phyloP scores from a whole-genome alignment of 2,113 vertebrate species.

The Aphyosemion australe region DNA sequence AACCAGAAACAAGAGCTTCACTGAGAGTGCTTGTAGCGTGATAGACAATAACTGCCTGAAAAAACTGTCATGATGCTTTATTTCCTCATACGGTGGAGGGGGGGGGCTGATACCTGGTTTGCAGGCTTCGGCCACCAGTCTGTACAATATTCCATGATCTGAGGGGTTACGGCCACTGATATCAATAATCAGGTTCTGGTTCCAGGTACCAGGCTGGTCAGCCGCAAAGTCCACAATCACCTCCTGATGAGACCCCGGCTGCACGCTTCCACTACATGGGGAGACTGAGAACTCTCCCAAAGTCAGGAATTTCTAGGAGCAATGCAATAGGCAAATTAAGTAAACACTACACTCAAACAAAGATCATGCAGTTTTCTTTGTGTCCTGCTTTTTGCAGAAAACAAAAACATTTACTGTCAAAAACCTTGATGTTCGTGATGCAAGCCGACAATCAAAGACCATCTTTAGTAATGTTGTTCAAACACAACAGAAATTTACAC shows the following conservation, averaged over 20 bases:
- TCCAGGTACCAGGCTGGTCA: constrained; percentile 80
- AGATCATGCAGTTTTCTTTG: not conserved
- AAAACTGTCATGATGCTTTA: too few relatives aligned
- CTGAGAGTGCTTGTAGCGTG: too few relatives aligned
- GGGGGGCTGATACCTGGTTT: constrained; percentile 80
- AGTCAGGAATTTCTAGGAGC: constrained; percentile 74
- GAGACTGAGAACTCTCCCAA: constrained; percentile 85
- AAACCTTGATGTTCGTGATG: too few relatives aligned
- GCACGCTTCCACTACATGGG: constrained; percentile 81
- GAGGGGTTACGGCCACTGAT: constrained; percentile 83
- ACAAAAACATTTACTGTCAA: not conserved
- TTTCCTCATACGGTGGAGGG: too few relatives aligned
- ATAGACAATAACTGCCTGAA: too few relatives aligned
- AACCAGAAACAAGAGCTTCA: too few relatives aligned
- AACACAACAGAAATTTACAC: not conserved
- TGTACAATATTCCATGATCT: constrained; percentile 83
- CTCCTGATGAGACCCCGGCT: constrained; percentile 74
- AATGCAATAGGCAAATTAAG: not conserved
- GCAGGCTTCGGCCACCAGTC: constrained; percentile 83
- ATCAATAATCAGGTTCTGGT: constrained; percentile 82
- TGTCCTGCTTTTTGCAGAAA: not conserved
- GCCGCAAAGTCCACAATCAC: constrained; percentile 85
- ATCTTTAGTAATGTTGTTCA: not conserved
- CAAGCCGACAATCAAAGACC: too few relatives aligned
- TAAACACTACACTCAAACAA: too few relatives aligned